Base-by-base conservation (phyloP, 2,797 vertebrate species). In the Muscicapa comitata region DNA sequence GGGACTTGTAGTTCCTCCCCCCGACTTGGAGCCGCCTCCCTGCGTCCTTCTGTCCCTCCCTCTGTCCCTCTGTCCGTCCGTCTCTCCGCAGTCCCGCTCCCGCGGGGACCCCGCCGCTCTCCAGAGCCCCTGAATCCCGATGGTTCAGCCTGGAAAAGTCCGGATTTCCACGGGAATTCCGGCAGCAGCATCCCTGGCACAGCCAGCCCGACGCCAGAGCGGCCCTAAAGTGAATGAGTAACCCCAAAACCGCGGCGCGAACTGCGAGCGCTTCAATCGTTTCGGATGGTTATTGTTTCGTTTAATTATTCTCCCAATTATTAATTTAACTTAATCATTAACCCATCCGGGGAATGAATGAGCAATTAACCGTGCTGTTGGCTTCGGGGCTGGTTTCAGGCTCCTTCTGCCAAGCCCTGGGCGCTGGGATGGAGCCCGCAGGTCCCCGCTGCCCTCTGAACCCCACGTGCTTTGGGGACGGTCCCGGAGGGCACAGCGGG, bases 251-350 rank as follows among this genome's bases (percentile, higher is more conserved):
- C 31, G 9, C 5, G 4, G 74, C 82, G 1, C 7, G 2, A 2
- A 28, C 76, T 8, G 5, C 14, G 4, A 58, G 50, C 6, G 26
- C 87, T 51, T 23, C 90, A n/a, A 72, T 68, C 51, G 10, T 8
- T 35, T 8, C 14, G 10, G 7, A 8, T 25, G 55, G 5, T 61
- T 50, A 13, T 92, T 54, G 80, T 35, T 65, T 10, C 28, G 95
- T 89, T 95, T 96, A 96, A 93, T 96, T 94, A 88, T 96, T 96
- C 61, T 73, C 94, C 31, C 96, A 86, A 93, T 96, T 96, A 95
- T 92, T 92, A 95, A 96, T 96, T 94, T 75, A 43, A 95, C 73
- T 95, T 96, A 95, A 94, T 96, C 43, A 96, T 96, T 96, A 96
- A 96, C 93, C 82, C 70, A 3, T 15, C 61, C 3, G 66, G 1